Percentiles rank a stretch among this genome's conserved stretches.
phyloP scores from a whole-genome alignment of 1,140 invertebrate species.

The Euglossa dilemma region DNA sequence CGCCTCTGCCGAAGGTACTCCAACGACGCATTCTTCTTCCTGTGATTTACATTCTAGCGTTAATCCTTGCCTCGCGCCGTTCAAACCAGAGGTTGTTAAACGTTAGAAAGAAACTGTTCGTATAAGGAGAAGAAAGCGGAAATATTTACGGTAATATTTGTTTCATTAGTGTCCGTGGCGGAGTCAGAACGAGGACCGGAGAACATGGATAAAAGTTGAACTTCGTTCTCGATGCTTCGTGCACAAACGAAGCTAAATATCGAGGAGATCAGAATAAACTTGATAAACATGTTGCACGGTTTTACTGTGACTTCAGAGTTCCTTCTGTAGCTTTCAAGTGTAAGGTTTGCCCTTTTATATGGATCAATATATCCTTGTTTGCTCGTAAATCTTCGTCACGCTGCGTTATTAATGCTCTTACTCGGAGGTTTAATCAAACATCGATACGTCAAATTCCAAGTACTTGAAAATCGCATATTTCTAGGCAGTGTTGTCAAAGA shows the following conservation, averaged over 20 bases:
- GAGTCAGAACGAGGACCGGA: background rate
- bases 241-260: conserved; percentile 12
- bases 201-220: background rate
- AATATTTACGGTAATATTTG: conserved; percentile 15
- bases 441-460: background rate
- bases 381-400: conserved; percentile 15
- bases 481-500: background rate
- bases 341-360: conserved; percentile 19
- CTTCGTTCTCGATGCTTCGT: conserved; percentile 2
- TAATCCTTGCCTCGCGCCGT: background rate
- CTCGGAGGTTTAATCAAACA: background rate
- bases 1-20: accelerated
- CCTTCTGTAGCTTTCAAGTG: background rate
- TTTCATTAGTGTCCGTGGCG: background rate
- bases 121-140: background rate
- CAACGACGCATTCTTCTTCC: background rate
- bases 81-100: background rate
- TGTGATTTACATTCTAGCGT: background rate
- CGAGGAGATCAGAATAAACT: conserved; percentile 5
- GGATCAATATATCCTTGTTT: background rate
- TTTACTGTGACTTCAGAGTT: background rate
- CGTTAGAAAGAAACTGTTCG: background rate
- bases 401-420: background rate
- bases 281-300: conserved; percentile 8
- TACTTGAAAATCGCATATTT: background rate